Conservation (phyloP, 2,113 vertebrate genomes). For the Sigmodon hispidus region DNA sequence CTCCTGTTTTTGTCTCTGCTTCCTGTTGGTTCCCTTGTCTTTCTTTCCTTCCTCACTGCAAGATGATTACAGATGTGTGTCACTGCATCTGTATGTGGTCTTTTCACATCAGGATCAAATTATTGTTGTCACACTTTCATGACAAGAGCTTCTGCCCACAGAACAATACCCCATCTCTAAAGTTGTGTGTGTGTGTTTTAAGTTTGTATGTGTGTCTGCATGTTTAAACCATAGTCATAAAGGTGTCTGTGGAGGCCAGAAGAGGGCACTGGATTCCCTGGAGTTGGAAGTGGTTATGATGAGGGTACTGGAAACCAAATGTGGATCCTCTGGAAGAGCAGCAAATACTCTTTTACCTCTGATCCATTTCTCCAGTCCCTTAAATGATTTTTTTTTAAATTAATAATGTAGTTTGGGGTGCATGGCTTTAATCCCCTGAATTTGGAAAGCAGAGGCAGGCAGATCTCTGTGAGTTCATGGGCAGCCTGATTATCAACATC, state of each 20-base stretch:
- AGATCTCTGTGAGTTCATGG: neutral
- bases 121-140: neutral
- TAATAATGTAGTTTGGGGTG: conserved; percentile 1
- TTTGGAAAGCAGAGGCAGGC: neutral
- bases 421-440: neutral
- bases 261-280: neutral
- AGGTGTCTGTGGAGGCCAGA: neutral
- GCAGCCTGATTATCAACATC: neutral
- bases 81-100: neutral
- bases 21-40: neutral
- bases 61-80: neutral
- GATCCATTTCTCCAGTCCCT: neutral
- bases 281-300: neutral
- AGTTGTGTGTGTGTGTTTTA: no score
- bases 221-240: neutral
- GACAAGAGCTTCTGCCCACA: neutral
- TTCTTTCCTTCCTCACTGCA: neutral
- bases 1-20: neutral
- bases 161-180: neutral
- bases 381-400: neutral
- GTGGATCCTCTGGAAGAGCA: neutral
- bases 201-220: neutral
- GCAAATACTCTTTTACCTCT: neutral
- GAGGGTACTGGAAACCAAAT: neutral
- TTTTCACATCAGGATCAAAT: neutral